A percentile compares a stretch with the other conserved stretches of the same genome.
phyloP scores from a whole-genome alignment of 2,113 vertebrate genomes.

The Peromyscus californicus region DNA sequence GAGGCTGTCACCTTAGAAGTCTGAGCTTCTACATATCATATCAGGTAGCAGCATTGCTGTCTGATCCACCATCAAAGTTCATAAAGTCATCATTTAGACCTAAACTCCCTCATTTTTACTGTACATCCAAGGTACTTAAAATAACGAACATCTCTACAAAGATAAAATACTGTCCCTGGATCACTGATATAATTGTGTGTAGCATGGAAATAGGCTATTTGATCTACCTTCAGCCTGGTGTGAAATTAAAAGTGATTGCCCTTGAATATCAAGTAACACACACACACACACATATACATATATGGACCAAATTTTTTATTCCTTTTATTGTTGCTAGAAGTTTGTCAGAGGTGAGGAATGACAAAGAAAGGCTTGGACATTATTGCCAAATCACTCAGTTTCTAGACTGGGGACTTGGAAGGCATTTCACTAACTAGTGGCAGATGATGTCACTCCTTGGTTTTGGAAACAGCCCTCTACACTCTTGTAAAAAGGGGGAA shows the following conservation, averaged over 20 bases:
- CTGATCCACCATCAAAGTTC: background rate
- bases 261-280: background rate
- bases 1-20: background rate
- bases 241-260: background rate
- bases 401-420: background rate
- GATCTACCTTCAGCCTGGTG: background rate
- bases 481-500: background rate
- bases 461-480: background rate
- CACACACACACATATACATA: no score
- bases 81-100: background rate
- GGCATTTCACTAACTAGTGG: background rate
- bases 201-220: background rate
- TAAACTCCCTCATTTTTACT: conserved; percentile 5
- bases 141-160: background rate
- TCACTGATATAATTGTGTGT: background rate
- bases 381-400: background rate
- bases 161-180: background rate
- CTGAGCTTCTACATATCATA: background rate
- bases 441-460: background rate
- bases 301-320: background rate
- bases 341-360: background rate
- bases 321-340: background rate
- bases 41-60: background rate
- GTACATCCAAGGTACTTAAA: background rate
- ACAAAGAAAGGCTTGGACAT: background rate